phyloP scores from a whole-genome alignment of 2,888 invertebrate species.

The Tetrapedia diversipes region DNA sequence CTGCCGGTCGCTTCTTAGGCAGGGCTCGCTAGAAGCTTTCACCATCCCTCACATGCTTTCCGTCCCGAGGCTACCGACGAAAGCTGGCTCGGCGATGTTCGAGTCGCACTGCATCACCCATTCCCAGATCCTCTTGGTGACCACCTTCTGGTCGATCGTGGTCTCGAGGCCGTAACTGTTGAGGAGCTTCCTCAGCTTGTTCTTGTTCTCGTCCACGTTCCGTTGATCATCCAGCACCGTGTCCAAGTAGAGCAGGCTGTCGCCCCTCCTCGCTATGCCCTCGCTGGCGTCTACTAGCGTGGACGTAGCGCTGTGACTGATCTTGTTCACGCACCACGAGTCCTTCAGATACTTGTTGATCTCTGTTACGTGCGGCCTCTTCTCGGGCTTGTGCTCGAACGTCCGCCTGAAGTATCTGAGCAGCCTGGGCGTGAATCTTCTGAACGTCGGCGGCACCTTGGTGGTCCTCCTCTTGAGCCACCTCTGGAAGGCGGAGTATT shows the following conservation, averaged over 20 bases:
- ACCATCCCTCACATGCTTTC: slow-evolving; percentile 77
- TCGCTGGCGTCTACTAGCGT: slow-evolving; percentile 82
- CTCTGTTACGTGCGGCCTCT: slow-evolving; percentile 86
- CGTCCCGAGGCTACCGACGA: slow-evolving; percentile 69
- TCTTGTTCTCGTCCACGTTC: slow-evolving; percentile 85
- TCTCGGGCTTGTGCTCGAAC: slow-evolving; percentile 88
- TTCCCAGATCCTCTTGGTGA: slow-evolving; percentile 87
- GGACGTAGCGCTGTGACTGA: slow-evolving; percentile 83
- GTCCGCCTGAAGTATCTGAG: slow-evolving; percentile 88
- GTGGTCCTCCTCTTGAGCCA: slow-evolving; percentile 87
- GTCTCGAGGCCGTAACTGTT: slow-evolving; percentile 87
- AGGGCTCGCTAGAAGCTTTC: slow-evolving; percentile 77
- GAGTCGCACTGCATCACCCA: slow-evolving; percentile 87
- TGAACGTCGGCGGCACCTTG: slow-evolving; percentile 85
- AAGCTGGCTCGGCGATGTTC: slow-evolving; percentile 73
- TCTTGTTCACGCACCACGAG: slow-evolving; percentile 85
- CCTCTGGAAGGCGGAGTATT: slow-evolving; percentile 87
- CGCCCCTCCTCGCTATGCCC: slow-evolving; percentile 79
- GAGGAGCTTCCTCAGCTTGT: slow-evolving; percentile 84
- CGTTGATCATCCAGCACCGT: slow-evolving; percentile 83
- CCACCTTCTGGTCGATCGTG: slow-evolving; percentile 86
- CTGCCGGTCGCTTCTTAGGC: slow-evolving; percentile 58
- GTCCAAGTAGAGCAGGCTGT: slow-evolving; percentile 84
- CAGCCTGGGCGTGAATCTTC: slow-evolving; percentile 87
- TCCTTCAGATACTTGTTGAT: slow-evolving; percentile 86